A percentile compares a stretch with the other conserved stretches of the same genome.
phyloP scores from a whole-genome alignment of 2,888 invertebrate species.

The Carabus problematicus region DNA sequence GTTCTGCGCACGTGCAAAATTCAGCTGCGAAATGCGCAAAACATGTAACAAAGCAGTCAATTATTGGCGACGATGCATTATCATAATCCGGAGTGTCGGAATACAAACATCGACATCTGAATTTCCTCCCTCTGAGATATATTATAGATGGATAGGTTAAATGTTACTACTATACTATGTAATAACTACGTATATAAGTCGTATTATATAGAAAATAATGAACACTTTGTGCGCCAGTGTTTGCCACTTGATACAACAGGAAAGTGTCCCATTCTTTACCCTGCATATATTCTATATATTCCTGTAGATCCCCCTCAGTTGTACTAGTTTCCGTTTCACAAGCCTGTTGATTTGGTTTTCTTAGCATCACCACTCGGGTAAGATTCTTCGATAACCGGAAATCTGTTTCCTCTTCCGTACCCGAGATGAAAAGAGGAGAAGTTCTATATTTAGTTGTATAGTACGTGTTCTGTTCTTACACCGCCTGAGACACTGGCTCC shows the following conservation, averaged over 20 bases:
- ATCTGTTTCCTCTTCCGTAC: slow-evolving; percentile 29
- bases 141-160: too few species aligned
- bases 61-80: too few species aligned
- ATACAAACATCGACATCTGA: too few species aligned
- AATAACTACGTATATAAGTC: too few species aligned
- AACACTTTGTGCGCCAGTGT: too few species aligned
- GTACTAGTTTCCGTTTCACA: slow-evolving; percentile 12
- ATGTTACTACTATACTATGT: too few species aligned
- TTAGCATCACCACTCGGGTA: slow-evolving; percentile 19
- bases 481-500: slow-evolving; percentile 4
- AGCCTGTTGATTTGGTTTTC: slow-evolving; percentile 21
- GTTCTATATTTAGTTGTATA: slow-evolving; percentile 23
- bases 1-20: slow-evolving; percentile 3
- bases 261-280: not conserved
- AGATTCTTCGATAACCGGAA: slow-evolving; percentile 25
- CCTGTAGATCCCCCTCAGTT: not conserved
- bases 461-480: not conserved
- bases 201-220: too few species aligned
- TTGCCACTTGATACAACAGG: not conserved
- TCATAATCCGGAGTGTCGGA: too few species aligned
- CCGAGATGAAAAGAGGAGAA: not conserved
- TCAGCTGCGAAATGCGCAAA: not conserved
- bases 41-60: not conserved
- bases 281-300: not conserved
- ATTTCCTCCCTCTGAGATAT: too few species aligned